Base-by-base conservation (phyloP, 30 jellyfish, hydroid and myxozoan species). In the Turritopsis rubra region DNA sequence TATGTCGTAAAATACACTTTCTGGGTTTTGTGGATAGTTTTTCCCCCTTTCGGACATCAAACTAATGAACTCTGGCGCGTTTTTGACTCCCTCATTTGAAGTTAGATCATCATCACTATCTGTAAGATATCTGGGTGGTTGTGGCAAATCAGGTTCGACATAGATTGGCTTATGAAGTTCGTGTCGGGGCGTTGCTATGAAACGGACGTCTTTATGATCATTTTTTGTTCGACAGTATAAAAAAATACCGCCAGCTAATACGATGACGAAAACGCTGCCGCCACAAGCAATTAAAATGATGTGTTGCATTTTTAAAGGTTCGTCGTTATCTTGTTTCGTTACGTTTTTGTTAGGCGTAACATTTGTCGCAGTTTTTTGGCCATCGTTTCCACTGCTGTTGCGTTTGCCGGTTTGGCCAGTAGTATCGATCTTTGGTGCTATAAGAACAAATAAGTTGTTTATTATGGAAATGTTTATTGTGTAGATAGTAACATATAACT, bases 41-140 rank as follows among this genome's bases (percentile, higher is more conserved):
- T 41, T 41, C 60, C 13, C 60, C 60, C 60, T 1, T 1, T 21
- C 84, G 54, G 72, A 18, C 84, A 28, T 76, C n/a, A 54, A 1
- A 28, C 66, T 53, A 80, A 80, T 80, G n/a, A 80, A 80, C 26
- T 80, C 87, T 16, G 29, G 24, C 83, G 84, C 75, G 24, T 52
- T 28, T 28, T 76, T 41, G 60, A 41, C 84, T 18, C 72, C 66
- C 28, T 28, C 84, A 19, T 65, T 28, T 5, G 28, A 28, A 28
- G 28, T 28, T 18, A 18, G 24, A 21, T 65, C 72, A 23, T 65
- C 72, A 80, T 68, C 70, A 65, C 25, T 23, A 16, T 80, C 87
- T 25, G 79, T 65, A 1, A 80, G 28, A 0, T 75, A 52, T 28
- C 25, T 80, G 1, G 74, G 75, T 17, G 84, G 84, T 27, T 19